These are phyloP conservation scores for Protonibea diacanthus DNA, from an alignment of 2,797 vertebrate genomes.

Conservation along the genomic window DNA sequence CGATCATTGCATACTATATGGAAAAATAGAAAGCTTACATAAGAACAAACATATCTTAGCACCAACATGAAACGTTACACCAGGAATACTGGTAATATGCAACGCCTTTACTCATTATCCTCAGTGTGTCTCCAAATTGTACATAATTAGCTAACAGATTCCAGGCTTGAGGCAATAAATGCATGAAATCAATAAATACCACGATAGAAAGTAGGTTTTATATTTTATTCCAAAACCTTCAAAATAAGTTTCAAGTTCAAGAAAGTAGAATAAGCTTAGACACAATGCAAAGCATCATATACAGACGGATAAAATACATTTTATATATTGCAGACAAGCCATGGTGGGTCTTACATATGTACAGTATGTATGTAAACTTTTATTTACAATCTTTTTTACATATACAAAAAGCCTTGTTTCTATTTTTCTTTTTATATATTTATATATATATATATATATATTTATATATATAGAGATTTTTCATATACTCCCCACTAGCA, in stretches of 20 bases:
- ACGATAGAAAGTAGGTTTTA: constrained; percentile 86
- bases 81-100: neutral
- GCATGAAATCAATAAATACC: constrained; percentile 40
- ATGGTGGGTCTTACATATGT: constrained; percentile 97
- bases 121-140: neutral
- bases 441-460: constrained; percentile 80
- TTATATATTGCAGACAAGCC: constrained; percentile 99
- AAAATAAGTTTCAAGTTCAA: constrained; percentile 99
- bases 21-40: neutral
- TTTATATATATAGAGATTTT: constrained; percentile 80
- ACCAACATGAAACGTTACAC: neutral
- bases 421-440: constrained; percentile 88
- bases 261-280: constrained; percentile 96
- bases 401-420: constrained; percentile 95
- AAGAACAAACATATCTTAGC: neutral
- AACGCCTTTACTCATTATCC: neutral
- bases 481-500: constrained; percentile 90
- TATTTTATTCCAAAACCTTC: constrained; percentile 99
- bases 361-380: constrained; percentile 97
- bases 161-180: neutral
- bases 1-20: too few species aligned
- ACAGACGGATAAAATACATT: constrained; percentile 99
- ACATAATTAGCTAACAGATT: constrained; percentile 7
- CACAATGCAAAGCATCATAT: constrained; percentile 99
- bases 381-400: constrained; percentile 99